Evolutionary conservation across 2,888 invertebrate genomes (phyloP).

Genomic region (Archips xylosteana): DNA sequence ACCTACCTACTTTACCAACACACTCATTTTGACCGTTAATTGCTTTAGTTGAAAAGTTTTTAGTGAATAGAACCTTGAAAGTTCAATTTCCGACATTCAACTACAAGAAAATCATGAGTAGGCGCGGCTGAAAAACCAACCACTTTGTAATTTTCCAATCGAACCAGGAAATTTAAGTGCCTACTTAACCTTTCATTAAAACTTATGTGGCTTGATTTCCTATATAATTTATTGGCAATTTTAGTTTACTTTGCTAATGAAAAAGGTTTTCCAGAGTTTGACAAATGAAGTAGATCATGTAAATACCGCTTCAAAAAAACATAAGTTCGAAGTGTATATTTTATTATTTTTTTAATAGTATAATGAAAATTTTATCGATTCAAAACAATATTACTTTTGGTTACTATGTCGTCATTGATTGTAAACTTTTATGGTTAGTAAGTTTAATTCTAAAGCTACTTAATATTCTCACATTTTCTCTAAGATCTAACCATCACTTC

Average conservation of each 20-base stretch:
- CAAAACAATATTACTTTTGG: too few species aligned
- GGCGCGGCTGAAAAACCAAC: constrained; percentile 22
- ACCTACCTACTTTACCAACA: background rate
- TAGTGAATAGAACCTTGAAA: constrained; percentile 41
- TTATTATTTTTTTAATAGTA: too few species aligned
- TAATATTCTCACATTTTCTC: background rate
- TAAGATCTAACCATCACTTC: background rate
- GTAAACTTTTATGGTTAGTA: background rate
- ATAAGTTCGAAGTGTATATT: too few species aligned
- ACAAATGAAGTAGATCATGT: too few species aligned
- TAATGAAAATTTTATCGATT: too few species aligned
- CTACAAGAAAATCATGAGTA: constrained; percentile 24
- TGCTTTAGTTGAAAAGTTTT: constrained; percentile 33
- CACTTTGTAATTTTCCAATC: constrained; percentile 20
- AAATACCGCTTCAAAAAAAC: too few species aligned
- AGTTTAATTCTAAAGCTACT: background rate
- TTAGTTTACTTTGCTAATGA: too few species aligned
- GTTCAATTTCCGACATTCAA: constrained; percentile 38
- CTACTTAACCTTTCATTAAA: background rate
- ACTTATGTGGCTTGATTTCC: background rate
- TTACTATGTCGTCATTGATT: background rate
- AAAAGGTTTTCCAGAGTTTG: too few species aligned
- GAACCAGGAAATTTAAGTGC: constrained; percentile 9
- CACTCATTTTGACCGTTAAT: constrained; percentile 6
- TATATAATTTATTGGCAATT: background rate